phyloP scores from a whole-genome alignment of 1,140 invertebrate species.

The Akabosia matsudoensis region DNA sequence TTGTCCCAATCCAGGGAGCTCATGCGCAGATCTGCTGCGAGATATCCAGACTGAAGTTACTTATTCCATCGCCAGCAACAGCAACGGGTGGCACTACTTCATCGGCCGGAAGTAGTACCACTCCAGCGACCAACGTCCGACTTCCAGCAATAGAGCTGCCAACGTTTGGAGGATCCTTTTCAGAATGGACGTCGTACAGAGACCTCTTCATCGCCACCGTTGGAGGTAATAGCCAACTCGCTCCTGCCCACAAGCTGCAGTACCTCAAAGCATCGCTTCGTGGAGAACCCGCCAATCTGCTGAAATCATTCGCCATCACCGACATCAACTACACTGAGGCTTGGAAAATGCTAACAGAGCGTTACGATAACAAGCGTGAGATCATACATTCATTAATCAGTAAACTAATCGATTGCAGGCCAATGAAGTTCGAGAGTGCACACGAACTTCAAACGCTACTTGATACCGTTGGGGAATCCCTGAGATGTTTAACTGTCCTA shows the following conservation, averaged over 20 bases:
- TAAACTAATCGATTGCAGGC: not conserved
- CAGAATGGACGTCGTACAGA: conserved; percentile 27
- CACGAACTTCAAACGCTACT: not conserved
- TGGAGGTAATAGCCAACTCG: not conserved
- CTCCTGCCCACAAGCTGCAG: not conserved
- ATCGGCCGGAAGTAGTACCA: not conserved
- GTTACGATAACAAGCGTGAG: conserved; percentile 17
- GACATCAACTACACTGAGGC: conserved; percentile 15
- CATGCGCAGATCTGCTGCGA: too few relatives aligned
- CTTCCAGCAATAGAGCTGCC: conserved; percentile 27
- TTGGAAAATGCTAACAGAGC: conserved; percentile 10
- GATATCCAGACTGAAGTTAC: not conserved
- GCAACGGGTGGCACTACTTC: not conserved
- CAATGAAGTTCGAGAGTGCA: not conserved
- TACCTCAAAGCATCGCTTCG: conserved; percentile 26
- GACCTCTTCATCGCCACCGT: conserved; percentile 27
- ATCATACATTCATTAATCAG: not conserved
- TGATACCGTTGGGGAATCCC: not conserved
- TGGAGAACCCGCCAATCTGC: not conserved
- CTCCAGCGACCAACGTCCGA: not conserved
- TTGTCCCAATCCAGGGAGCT: too few relatives aligned
- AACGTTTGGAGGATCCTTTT: conserved; percentile 5
- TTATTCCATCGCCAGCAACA: not conserved
- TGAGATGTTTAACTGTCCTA: not conserved
- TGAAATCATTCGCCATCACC: not conserved